A percentile compares a stretch with the other conserved stretches of the same genome.
These are phyloP conservation scores for Alca torda DNA, from an alignment of 2,797 vertebrate genomes.

Conservation along the genomic window DNA sequence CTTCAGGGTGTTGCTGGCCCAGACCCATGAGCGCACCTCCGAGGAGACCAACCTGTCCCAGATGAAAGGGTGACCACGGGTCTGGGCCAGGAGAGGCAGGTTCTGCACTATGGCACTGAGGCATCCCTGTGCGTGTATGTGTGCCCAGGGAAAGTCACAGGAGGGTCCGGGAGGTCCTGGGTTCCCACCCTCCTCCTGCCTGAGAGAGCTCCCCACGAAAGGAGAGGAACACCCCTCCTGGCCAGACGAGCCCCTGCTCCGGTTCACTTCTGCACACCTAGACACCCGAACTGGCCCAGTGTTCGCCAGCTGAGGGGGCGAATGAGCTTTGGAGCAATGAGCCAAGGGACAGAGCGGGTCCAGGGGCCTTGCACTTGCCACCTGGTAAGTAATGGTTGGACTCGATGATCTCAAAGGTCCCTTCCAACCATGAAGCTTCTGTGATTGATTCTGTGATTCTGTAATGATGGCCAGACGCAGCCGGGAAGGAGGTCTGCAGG, in stretches of 20 bases:
- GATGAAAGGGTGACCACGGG: neutral
- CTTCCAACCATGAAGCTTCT: too few relatives aligned
- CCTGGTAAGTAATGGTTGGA: neutral
- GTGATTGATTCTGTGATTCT: too few relatives aligned
- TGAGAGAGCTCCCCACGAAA: neutral
- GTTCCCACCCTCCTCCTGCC: neutral
- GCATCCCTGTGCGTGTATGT: fast-evolving
- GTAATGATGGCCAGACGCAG: fast-evolving
- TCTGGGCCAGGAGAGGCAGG: neutral
- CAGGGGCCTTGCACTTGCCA: neutral
- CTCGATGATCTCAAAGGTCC: too few relatives aligned
- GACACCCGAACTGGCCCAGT: neutral
- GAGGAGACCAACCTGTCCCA: neutral
- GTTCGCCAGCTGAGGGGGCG: neutral
- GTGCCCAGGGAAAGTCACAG: neutral
- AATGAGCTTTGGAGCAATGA: neutral
- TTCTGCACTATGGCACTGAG: neutral
- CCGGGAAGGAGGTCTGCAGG: neutral
- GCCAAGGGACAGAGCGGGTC: neutral
- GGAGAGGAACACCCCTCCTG: neutral
- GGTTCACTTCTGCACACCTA: neutral
- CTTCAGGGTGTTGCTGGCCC: neutral
- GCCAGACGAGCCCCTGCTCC: neutral
- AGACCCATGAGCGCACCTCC: neutral
- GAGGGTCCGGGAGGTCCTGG: neutral